Evolutionary conservation across 2,888 invertebrate genomes (phyloP), one percentile per base, ranked within the genome.

Genomic region (Panopea generosa): DNA sequence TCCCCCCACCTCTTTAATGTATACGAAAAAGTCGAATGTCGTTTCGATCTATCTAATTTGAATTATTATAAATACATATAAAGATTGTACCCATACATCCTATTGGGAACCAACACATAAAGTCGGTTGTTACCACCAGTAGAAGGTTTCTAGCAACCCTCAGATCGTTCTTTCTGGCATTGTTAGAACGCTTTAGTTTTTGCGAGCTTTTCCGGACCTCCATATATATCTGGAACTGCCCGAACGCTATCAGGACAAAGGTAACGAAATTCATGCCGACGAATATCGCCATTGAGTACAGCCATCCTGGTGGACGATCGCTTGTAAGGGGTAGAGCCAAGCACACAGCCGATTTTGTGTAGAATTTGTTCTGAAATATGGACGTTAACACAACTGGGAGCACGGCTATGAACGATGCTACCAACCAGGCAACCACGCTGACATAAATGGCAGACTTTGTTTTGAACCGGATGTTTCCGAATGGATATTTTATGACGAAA

Each of bases 401-500:
- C 3, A 76, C 73, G 6, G 90, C 86, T n/a, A 92, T 45, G 1
- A 83, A 9, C 18, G 85, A 43, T 3, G 87, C 88, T 2, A 85
- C 14, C 3, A 84, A 14, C 92, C 92, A 92, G 0, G 85, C 81
- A 2, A 74, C 22, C 0, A 49, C 22, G 9, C 84, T 78, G 0
- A 84, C n/a, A n/a, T n/a, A n/a, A n/a, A n/a, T n/a, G n/a, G n/a
- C n/a, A n/a, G n/a, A n/a, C n/a, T n/a, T n/a, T n/a, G n/a, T n/a
- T n/a, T n/a, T n/a, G n/a, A n/a, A n/a, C n/a, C n/a, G n/a, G n/a
- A n/a, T n/a, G n/a, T 69, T 63, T 2, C 81, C 93, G 60, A 95
- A 91, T 16, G 95, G 94, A 76, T 94, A 93, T 22, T 94, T 94
- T 33, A 95, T 94, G 0, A 94, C 94, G 77, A 94, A 93, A 83